Conservation (phyloP, 2,888 invertebrate genomes). For the Drosophila pseudotalamancana region DNA sequence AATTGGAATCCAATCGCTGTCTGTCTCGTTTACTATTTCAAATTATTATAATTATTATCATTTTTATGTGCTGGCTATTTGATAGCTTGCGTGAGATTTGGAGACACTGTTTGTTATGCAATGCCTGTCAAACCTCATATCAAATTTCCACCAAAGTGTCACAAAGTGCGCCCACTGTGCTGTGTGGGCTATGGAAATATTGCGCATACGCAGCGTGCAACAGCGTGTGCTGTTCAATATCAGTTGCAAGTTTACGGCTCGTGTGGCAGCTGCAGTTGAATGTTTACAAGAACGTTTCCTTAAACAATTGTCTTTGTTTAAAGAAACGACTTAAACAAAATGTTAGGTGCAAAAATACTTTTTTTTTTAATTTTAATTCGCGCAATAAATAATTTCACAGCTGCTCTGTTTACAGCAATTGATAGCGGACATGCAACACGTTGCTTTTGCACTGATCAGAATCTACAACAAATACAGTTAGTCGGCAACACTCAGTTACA, state of each 20-base stretch:
- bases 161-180: constrained; percentile 45
- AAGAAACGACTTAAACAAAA: constrained; percentile 14
- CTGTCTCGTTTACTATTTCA: constrained; percentile 26
- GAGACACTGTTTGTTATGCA: constrained; percentile 41
- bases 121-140: constrained; percentile 33
- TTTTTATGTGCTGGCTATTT: neutral
- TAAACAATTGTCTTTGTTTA: constrained; percentile 54
- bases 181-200: constrained; percentile 27
- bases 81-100: constrained; percentile 2
- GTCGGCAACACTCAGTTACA: constrained; percentile 22
- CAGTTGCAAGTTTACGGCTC: constrained; percentile 21
- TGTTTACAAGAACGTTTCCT: constrained; percentile 55
- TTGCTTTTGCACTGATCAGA: constrained; percentile 34
- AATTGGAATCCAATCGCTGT: constrained; percentile 10
- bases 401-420: constrained; percentile 40
- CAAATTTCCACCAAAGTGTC: constrained; percentile 31
- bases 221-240: constrained; percentile 24
- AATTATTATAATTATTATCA: constrained; percentile 11
- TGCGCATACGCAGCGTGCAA: constrained; percentile 58
- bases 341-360: constrained; percentile 65
- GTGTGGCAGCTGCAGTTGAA: neutral
- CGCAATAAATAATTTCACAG: constrained; percentile 22
- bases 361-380: constrained; percentile 40
- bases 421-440: constrained; percentile 67
- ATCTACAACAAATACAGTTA: neutral